Conservation (phyloP, 2,888 invertebrate species). For the Notocelia uddmanniana region DNA sequence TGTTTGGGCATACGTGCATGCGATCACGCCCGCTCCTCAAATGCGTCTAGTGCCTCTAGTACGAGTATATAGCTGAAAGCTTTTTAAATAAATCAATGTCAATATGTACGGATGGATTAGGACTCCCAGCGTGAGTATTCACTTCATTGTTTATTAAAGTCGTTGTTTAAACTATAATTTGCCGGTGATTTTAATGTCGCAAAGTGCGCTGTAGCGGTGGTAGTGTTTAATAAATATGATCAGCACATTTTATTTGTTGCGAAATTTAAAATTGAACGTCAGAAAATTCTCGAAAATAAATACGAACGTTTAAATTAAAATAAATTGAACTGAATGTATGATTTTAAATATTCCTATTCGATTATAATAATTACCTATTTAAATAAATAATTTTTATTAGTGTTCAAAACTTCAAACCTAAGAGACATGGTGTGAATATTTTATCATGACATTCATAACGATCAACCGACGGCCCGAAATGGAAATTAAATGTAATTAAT, state of each 20-base stretch:
- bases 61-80: constrained; percentile 17
- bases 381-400: not conserved
- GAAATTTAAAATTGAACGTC: not conserved
- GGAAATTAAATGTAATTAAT: not conserved
- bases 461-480: not conserved
- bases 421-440: not conserved
- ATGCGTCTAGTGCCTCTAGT: constrained; percentile 26
- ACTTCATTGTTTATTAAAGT: constrained; percentile 37
- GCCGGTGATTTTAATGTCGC: not conserved
- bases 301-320: not conserved
- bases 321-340: too few relatives aligned
- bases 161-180: constrained; percentile 9
- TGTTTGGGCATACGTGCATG: constrained; percentile 56
- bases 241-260: constrained; percentile 7
- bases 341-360: not conserved
- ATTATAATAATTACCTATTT: not conserved
- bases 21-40: constrained; percentile 51
- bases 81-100: constrained; percentile 44
- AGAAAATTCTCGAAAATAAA: not conserved
- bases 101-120: constrained; percentile 61
- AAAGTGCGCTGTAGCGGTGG: constrained; percentile 16
- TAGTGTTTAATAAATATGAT: not conserved
- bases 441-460: not conserved
- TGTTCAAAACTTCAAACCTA: not conserved
- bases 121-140: constrained; percentile 60